Evolutionary conservation across 2,113 vertebrate genomes (phyloP).

Genomic region (Syrmaticus mikado): DNA sequence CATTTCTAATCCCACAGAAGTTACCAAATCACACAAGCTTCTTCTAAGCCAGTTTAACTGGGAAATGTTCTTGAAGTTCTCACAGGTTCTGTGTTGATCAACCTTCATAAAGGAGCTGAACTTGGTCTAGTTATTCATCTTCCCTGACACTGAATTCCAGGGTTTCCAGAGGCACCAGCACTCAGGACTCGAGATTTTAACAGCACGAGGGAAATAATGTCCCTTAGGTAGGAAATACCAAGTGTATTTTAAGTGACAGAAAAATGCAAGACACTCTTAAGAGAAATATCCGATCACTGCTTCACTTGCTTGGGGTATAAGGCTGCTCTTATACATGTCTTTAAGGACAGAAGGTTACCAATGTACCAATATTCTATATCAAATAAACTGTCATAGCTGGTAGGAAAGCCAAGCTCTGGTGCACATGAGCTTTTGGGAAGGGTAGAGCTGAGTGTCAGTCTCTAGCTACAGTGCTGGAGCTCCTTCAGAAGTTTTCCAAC

Average conservation of each 20-base stretch:
- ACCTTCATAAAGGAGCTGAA: background rate
- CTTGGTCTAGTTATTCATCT: background rate
- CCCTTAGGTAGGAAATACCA: background rate
- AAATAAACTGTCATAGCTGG: background rate
- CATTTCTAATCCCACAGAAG: background rate
- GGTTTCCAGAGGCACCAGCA: background rate
- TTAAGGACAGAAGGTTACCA: background rate
- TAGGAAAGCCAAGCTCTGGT: background rate
- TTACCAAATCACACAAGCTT: conserved; percentile 1
- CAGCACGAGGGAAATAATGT: background rate
- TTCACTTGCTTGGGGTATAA: background rate
- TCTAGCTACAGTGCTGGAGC: background rate
- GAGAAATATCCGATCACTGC: background rate
- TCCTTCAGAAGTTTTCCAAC: background rate
- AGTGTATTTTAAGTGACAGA: background rate
- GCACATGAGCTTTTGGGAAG: background rate
- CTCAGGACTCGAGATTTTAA: background rate
- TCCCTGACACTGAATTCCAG: background rate
- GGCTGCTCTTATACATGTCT: background rate
- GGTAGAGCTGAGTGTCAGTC: background rate
- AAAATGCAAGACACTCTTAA: background rate
- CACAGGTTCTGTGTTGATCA: background rate
- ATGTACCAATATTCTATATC: background rate
- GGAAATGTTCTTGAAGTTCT: background rate
- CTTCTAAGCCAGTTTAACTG: background rate